Conservation (phyloP, 1,140 invertebrate genomes). For the Drosophila bocqueti region DNA sequence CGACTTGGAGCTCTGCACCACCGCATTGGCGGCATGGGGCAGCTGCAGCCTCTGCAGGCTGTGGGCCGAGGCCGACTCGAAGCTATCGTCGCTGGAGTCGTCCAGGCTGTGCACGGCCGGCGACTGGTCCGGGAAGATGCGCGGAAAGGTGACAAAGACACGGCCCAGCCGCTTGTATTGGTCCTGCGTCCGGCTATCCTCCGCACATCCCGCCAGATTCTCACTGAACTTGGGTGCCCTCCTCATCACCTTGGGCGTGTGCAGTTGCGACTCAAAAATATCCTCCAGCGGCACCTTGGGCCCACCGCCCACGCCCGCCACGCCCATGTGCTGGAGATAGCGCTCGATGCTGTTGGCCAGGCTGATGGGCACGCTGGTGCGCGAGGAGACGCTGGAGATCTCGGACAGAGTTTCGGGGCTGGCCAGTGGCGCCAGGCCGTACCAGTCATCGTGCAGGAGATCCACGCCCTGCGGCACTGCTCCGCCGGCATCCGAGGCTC, state of each 20-base stretch:
- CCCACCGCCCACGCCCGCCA: conserved; percentile 1
- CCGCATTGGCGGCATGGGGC: conserved; percentile 34
- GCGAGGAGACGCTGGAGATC: conserved; percentile 89
- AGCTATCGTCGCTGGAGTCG: conserved; percentile 80
- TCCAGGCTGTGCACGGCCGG: conserved; percentile 33
- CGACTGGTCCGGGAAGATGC: conserved; percentile 55
- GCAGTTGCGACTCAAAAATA: conserved; percentile 84
- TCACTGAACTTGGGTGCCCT: conserved; percentile 89
- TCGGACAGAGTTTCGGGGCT: conserved; percentile 94
- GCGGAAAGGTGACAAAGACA: conserved; percentile 81
- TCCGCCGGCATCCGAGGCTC: conserved; percentile 78
- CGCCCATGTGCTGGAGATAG: conserved; percentile 78
- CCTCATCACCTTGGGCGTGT: conserved; percentile 87
- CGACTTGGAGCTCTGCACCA: conserved; percentile 72
- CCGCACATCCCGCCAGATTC: conserved; percentile 88
- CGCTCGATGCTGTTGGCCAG: conserved; percentile 84
- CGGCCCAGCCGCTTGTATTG: conserved; percentile 83
- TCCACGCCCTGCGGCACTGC: conserved; percentile 85
- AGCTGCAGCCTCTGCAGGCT: conserved; percentile 68
- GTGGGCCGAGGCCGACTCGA: conserved; percentile 79
- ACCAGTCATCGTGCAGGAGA: conserved; percentile 88
- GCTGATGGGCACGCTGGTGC: conserved; percentile 85
- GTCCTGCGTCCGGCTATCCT: conserved; percentile 85
- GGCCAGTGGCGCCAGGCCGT: conserved; percentile 91
- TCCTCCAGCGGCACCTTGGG: conserved; percentile 67